These are phyloP conservation scores for Rhynchomys soricoides DNA, from an alignment of 2,113 vertebrate genomes.

Conservation along the genomic window DNA sequence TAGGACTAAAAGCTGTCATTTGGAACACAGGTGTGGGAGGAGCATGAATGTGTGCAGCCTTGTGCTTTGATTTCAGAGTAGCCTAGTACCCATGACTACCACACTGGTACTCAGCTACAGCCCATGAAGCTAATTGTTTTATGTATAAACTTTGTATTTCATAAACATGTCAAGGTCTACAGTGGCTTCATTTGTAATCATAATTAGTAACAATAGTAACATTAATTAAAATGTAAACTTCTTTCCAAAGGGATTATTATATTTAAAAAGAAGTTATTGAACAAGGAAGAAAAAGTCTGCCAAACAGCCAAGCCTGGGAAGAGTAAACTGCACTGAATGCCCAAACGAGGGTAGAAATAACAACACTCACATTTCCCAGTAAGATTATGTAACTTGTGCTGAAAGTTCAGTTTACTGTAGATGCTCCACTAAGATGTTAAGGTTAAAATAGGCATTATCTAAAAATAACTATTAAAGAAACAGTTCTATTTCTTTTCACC, in stretches of 20 bases:
- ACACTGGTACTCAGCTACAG: neutral
- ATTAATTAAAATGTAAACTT: constrained; percentile 65
- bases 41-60: neutral
- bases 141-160: neutral
- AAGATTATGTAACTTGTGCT: neutral
- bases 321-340: neutral
- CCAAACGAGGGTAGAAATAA: constrained; percentile 23
- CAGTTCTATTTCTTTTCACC: neutral
- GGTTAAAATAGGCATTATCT: constrained; percentile 12
- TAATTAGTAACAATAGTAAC: constrained; percentile 49
- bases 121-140: neutral
- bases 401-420: neutral
- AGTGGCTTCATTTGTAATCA: constrained; percentile 34
- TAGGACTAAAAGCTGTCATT: neutral
- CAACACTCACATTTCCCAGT: neutral
- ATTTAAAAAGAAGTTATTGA: constrained; percentile 65
- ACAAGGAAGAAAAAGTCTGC: constrained; percentile 45
- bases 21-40: neutral
- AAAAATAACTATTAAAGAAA: neutral
- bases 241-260: constrained; percentile 24
- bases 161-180: constrained; percentile 8
- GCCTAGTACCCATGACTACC: neutral
- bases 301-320: neutral
- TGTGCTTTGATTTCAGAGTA: neutral
- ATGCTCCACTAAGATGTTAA: neutral